Conservation (phyloP, 2,888 invertebrate genomes). For the Neoascia interrupta region DNA sequence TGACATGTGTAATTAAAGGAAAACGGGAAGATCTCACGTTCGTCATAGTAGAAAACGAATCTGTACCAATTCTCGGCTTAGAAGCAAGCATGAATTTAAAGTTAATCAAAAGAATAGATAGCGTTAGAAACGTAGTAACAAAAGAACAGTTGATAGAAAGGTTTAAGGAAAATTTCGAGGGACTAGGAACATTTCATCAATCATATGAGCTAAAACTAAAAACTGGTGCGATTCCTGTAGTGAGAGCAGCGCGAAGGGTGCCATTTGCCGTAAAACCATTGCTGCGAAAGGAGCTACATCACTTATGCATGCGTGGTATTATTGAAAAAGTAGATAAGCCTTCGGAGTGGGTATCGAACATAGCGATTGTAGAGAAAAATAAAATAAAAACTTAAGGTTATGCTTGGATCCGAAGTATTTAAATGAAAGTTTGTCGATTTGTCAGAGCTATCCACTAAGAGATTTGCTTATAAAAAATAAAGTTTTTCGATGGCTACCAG, state of each 20-base stretch:
- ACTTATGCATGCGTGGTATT: too few species aligned
- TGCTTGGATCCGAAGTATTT: conserved; percentile 73
- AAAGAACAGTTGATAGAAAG: conserved; percentile 5
- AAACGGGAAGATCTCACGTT: too few species aligned
- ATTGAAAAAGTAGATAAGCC: too few species aligned
- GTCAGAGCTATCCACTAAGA: conserved; percentile 50
- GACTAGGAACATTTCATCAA: conserved; percentile 49
- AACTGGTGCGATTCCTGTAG: too few species aligned
- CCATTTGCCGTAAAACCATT: too few species aligned
- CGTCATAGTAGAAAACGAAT: too few species aligned
- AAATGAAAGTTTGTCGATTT: conserved; percentile 72
- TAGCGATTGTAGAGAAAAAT: too few species aligned
- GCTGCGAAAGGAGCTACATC: too few species aligned
- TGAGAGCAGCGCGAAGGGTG: too few species aligned
- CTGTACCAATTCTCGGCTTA: not conserved
- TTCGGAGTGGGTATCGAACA: too few species aligned
- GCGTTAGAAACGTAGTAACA: not conserved
- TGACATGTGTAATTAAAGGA: too few species aligned
- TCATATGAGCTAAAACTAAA: conserved; percentile 56
- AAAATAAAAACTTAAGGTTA: conserved; percentile 44
- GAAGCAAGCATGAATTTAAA: conserved; percentile 15
- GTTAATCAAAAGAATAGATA: conserved; percentile 43
- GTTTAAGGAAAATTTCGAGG: conserved; percentile 58
- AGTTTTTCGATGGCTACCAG: conserved; percentile 50
- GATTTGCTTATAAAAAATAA: conserved; percentile 50